Evolutionary conservation across 2,797 vertebrate species (phyloP), one percentile per base, ranked within the genome.

Genomic region (Acridotheres tristis): DNA sequence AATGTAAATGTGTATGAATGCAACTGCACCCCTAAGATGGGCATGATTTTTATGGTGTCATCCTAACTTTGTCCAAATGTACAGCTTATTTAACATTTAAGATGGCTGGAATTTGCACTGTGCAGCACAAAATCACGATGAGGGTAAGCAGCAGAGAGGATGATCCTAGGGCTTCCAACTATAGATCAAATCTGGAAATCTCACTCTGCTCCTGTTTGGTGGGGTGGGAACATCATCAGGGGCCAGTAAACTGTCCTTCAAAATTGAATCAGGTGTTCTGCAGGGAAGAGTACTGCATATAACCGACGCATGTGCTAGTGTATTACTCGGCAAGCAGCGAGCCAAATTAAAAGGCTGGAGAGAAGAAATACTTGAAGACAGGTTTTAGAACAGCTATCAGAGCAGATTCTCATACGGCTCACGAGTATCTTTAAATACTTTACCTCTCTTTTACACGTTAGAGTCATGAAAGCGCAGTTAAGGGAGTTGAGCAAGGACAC

Each of bases 291-390:
- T 21, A 8, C 4, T 32, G 38, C 29, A 6, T 7, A 1, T 5
- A 30, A 38, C 8, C 0, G 1, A 22, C 8, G 29, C 21, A 4
- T 3, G 43, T 7, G 26, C 11, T 6, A 32, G 23, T 4, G 40
- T 11, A 8, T 9, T 67, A 36, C 19, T 72, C 16, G 40, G 16
- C 16, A 42, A 42, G 71, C 15, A 27, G 5, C 0, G 15, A 76
- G 47, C 19, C 34, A 29, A 61, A 32, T 10, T 23, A 27, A 55
- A 67, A 57, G 69, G 58, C 29, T 34, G 17, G 32, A 63, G 53
- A 1, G 7, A 59, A 69, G 36, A 71, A n/a, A n/a, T 30, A 17
- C 21, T 65, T 26, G 21, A 83, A 88, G 77, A 13, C 1, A 7
- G 34, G 54, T 62, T 86, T 86, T 30, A 50, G 21, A 81, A 14